Conservation (phyloP, 2,888 invertebrate genomes). For the Pollenia labialis region DNA sequence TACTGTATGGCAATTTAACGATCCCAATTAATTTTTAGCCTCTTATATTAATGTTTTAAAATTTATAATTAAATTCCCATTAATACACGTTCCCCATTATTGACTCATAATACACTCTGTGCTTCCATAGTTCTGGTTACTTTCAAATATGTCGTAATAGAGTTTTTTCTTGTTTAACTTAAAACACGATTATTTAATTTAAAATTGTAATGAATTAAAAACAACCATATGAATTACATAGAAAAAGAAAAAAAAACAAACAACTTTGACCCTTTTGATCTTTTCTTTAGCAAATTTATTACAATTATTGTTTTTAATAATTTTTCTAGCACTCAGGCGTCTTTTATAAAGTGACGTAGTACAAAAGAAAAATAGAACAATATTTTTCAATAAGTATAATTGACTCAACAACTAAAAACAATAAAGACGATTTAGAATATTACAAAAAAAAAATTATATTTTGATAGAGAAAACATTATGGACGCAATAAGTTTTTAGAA, state of each 20-base stretch:
- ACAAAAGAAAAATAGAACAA: conserved; percentile 41
- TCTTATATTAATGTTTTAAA: background rate
- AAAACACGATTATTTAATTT: conserved; percentile 57
- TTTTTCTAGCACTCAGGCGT: conserved; percentile 33
- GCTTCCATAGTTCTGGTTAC: background rate
- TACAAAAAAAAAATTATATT: background rate
- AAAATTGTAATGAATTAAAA: conserved; percentile 48
- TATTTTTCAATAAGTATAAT: conserved; percentile 54
- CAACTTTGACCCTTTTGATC: conserved; percentile 64
- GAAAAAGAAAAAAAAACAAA: conserved; percentile 14
- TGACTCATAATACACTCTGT: background rate
- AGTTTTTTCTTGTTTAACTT: conserved; percentile 24
- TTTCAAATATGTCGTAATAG: conserved; percentile 43
- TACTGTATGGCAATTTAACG: too few relatives aligned
- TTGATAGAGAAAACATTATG: conserved; percentile 21
- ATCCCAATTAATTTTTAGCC: too few relatives aligned
- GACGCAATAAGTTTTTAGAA: conserved; percentile 18
- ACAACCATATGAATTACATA: background rate
- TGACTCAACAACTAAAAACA: conserved; percentile 40
- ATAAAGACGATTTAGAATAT: conserved; percentile 12
- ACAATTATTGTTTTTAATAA: conserved; percentile 49
- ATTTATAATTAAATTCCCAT: conserved; percentile 15
- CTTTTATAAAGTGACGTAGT: conserved; percentile 37
- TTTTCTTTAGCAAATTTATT: conserved; percentile 46
- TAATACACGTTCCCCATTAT: background rate